These are phyloP conservation scores for Desmodus rotundus DNA, from an alignment of 2,113 vertebrate genomes.

Conservation along the genomic window DNA sequence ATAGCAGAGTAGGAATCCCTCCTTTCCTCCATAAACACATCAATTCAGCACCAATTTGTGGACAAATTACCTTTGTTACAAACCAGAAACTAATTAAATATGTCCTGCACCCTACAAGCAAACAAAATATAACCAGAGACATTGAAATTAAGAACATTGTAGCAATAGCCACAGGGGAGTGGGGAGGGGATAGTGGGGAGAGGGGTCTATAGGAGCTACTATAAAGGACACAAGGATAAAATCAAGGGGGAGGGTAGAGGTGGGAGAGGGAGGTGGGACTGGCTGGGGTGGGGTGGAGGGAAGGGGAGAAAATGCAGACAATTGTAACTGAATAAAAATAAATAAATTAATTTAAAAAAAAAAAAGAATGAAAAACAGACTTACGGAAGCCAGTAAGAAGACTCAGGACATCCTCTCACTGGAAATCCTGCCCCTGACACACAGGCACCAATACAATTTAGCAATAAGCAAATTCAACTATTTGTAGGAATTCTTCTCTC, in stretches of 20 bases:
- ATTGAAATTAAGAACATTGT: no score
- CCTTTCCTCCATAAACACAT: background rate
- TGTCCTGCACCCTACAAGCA: background rate
- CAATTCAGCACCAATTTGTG: background rate
- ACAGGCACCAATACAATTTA: background rate
- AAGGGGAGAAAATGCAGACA: no score
- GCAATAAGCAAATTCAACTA: background rate
- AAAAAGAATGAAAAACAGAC: background rate
- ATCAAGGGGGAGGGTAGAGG: no score
- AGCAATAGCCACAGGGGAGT: no score
- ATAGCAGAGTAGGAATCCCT: background rate
- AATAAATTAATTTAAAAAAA: no score
- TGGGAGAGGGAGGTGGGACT: no score
- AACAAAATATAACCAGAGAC: no score
- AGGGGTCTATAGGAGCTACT: no score
- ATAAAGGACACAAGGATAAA: no score
- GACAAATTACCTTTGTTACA: background rate
- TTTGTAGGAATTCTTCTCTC: background rate
- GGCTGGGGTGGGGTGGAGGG: no score
- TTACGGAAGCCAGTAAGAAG: background rate
- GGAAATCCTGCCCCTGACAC: background rate
- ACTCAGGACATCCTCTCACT: background rate
- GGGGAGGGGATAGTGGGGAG: no score
- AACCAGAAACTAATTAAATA: background rate
- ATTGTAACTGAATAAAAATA: no score